These are phyloP conservation scores for Meiosimyza decipiens DNA, from an alignment of 2,888 invertebrate genomes.

Conservation along the genomic window DNA sequence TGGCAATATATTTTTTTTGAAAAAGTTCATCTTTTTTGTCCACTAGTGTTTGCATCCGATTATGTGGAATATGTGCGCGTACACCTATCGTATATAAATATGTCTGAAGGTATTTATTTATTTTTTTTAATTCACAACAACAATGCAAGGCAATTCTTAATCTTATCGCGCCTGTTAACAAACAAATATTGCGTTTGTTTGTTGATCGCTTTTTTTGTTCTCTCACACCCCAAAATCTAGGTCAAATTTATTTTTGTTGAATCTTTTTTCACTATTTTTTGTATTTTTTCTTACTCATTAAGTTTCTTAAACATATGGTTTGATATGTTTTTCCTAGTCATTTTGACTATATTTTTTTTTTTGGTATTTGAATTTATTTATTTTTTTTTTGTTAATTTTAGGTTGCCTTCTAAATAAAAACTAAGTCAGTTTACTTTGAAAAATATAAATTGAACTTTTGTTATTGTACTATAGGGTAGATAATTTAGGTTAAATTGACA, in stretches of 20 bases:
- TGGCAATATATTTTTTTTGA: not conserved
- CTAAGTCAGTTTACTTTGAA: too few relatives aligned
- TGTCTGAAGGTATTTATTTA: conserved; percentile 22
- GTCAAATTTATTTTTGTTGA: conserved; percentile 23
- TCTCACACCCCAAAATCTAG: conserved; percentile 26
- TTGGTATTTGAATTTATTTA: too few relatives aligned
- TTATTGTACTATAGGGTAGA: too few relatives aligned
- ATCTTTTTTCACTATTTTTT: not conserved
- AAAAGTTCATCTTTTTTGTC: conserved; percentile 4
- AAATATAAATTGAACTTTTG: too few relatives aligned
- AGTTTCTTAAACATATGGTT: not conserved
- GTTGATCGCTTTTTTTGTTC: conserved; percentile 18
- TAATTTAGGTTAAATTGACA: too few relatives aligned
- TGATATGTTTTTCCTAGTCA: too few relatives aligned
- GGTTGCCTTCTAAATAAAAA: too few relatives aligned
- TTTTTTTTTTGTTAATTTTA: too few relatives aligned
- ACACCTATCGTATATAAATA: not conserved
- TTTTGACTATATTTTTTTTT: too few relatives aligned
- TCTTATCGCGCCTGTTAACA: too few relatives aligned
- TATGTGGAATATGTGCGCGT: not conserved
- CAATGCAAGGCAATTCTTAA: not conserved
- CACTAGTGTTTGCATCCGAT: not conserved
- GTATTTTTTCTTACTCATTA: not conserved
- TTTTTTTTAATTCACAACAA: conserved; percentile 11
- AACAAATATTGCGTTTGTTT: not conserved